A percentile compares a stretch with the other conserved stretches of the same genome.
phyloP scores from a whole-genome alignment of 2,113 vertebrate genomes.

The Anhinga anhinga region DNA sequence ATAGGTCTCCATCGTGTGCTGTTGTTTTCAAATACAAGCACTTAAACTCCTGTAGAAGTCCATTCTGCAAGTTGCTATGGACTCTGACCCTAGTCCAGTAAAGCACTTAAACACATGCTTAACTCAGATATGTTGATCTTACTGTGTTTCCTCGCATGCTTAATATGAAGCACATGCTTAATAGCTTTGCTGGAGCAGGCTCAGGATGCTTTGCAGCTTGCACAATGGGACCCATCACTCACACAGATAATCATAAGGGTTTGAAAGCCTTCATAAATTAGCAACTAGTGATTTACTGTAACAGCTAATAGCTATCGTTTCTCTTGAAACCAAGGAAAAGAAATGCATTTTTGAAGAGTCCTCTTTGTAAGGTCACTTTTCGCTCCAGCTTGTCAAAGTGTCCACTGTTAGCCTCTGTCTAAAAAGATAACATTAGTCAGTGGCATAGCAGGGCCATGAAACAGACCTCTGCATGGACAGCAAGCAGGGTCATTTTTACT shows the following conservation, averaged over 20 bases:
- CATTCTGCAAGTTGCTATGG: neutral
- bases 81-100: neutral
- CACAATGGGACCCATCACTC: neutral
- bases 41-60: neutral
- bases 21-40: neutral
- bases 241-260: neutral
- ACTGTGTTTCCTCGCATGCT: neutral
- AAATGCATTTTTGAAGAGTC: neutral
- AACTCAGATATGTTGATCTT: neutral
- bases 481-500: neutral
- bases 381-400: neutral
- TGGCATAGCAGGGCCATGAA: neutral
- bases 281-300: neutral
- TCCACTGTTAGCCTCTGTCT: neutral
- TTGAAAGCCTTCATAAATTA: slow-evolving; percentile 5
- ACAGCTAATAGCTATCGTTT: neutral
- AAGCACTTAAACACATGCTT: slow-evolving; percentile 30
- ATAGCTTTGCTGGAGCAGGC: neutral
- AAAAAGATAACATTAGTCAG: neutral
- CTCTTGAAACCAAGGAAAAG: neutral
- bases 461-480: neutral
- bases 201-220: slow-evolving; percentile 10
- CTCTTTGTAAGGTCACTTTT: neutral
- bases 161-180: slow-evolving; percentile 51
- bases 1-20: neutral